Percentiles rank a stretch among this genome's conserved stretches.
Evolutionary conservation across 2,888 invertebrate genomes (phyloP).

Genomic region (Meiosimyza decipiens): DNA sequence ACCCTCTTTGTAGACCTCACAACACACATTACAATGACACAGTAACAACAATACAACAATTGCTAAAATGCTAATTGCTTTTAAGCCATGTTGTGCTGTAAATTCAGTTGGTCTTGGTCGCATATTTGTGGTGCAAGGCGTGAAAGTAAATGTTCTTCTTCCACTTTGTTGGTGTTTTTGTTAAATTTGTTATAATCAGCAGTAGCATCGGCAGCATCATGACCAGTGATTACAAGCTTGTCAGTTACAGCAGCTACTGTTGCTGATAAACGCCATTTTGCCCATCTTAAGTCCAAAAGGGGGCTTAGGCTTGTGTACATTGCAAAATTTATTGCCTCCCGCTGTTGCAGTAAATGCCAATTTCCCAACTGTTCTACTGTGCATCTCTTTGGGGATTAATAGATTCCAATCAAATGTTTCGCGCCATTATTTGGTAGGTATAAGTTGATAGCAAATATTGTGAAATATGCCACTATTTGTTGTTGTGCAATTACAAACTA

Average conservation of each 20-base stretch:
- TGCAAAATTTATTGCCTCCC: constrained; percentile 9
- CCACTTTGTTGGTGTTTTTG: neutral
- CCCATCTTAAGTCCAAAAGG: no score
- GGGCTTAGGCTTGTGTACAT: no score
- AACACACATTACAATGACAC: no score
- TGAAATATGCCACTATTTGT: neutral
- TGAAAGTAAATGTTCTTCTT: neutral
- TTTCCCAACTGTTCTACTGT: neutral
- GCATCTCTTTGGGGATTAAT: constrained; percentile 54
- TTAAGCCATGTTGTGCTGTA: constrained; percentile 13
- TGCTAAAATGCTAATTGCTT: constrained; percentile 16
- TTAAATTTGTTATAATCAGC: neutral
- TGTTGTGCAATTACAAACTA: no score
- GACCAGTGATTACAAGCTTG: no score
- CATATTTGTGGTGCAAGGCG: constrained; percentile 23
- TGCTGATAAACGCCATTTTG: constrained; percentile 13
- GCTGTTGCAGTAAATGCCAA: neutral
- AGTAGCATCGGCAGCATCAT: neutral
- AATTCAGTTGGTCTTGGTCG: neutral
- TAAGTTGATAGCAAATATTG: constrained; percentile 4
- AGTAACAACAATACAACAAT: no score
- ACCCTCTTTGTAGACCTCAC: no score
- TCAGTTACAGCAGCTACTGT: neutral
- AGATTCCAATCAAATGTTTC: constrained; percentile 60
- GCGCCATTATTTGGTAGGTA: constrained; percentile 51